phyloP scores from a whole-genome alignment of 2,888 invertebrate species.

The Drosophila imparisetae region DNA sequence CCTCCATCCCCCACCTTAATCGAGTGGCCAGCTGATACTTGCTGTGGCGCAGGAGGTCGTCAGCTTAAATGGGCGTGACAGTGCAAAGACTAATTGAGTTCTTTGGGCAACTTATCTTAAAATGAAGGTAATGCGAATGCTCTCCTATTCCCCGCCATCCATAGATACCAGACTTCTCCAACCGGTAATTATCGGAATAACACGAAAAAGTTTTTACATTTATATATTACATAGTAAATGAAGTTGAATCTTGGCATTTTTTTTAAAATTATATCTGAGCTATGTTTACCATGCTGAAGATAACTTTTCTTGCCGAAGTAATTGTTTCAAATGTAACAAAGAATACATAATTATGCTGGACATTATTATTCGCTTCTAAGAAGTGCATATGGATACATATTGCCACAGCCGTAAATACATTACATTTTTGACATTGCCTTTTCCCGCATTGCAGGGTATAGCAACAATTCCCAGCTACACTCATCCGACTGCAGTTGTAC shows the following conservation, averaged over 20 bases:
- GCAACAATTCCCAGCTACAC: background rate
- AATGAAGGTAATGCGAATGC: slow-evolving; percentile 23
- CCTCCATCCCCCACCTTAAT: background rate
- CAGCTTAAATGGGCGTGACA: slow-evolving; percentile 36
- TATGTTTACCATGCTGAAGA: background rate
- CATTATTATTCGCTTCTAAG: background rate
- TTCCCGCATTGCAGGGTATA: background rate
- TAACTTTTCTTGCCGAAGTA: background rate
- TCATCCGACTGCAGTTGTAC: slow-evolving; percentile 5
- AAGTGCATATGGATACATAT: too few species aligned
- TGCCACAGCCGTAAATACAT: background rate
- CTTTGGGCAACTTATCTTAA: slow-evolving; percentile 63
- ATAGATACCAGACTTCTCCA: background rate
- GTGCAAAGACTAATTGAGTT: slow-evolving; percentile 67
- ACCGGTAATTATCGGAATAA: background rate
- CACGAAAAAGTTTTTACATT: background rate
- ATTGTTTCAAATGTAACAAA: background rate
- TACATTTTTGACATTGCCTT: background rate
- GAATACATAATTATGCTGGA: background rate
- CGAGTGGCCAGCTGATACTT: slow-evolving; percentile 22
- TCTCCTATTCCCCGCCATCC: background rate
- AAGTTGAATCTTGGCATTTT: background rate
- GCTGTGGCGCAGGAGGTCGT: background rate
- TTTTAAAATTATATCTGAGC: background rate
- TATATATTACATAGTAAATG: background rate